These are phyloP conservation scores for Trichogramma pretiosum DNA, from an alignment of 1,140 invertebrate genomes.

Conservation along the genomic window DNA sequence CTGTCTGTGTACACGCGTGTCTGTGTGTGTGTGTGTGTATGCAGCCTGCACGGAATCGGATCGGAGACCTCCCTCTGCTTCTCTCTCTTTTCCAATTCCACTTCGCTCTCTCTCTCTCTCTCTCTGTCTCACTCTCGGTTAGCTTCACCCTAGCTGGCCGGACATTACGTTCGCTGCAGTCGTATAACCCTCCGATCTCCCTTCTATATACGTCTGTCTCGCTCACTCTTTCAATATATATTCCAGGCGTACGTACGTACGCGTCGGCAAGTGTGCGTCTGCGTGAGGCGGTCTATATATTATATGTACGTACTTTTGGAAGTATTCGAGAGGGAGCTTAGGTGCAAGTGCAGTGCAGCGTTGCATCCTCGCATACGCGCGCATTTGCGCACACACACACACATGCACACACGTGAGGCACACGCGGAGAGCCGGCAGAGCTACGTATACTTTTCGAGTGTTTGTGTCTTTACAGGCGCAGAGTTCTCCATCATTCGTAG, in stretches of 20 bases:
- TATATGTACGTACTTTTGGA: constrained; percentile 11
- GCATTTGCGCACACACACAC: constrained; percentile 11
- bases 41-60: constrained; percentile 24
- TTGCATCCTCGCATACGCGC: constrained; percentile 2
- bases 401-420: constrained; percentile 18
- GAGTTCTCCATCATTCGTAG: no score
- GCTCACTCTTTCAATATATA: no score
- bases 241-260: no score
- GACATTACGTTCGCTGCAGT: constrained; percentile 20
- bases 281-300: no score
- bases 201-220: no score
- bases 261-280: no score
- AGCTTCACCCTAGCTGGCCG: constrained; percentile 20
- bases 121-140: constrained; percentile 19
- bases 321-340: constrained; percentile 6
- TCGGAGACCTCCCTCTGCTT: constrained; percentile 23
- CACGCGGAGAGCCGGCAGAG: no score
- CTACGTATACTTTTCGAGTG: no score
- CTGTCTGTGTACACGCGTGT: constrained; percentile 18
- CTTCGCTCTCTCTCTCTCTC: constrained; percentile 11
- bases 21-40: constrained; percentile 9
- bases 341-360: constrained; percentile 13
- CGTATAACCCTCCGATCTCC: no score
- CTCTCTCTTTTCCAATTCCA: constrained; percentile 18
- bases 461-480: no score